Evolutionary conservation across 2,888 invertebrate species (phyloP), one percentile per base, ranked within the genome.

Genomic region (Athalia rosae): DNA sequence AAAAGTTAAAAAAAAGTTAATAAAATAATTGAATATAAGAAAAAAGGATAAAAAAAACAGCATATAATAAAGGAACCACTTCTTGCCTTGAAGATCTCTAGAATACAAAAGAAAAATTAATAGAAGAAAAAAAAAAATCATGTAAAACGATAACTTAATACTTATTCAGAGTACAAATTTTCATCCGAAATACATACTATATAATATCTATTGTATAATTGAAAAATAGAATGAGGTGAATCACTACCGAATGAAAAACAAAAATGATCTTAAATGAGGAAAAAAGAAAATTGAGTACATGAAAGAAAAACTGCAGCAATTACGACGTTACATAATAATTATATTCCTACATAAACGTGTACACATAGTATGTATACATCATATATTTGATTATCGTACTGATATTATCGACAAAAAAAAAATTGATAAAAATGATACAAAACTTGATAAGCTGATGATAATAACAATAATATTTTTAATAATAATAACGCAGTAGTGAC

Each of bases 81-180:
- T 89, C 88, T 89, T 89, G 89, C 89, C 89, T 89, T 89, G 86
- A 89, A 87, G 89, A 89, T 89, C 89, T 89, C 89, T 89, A 88
- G 83, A 77, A 73, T 78, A 13, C 15, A 80, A 82, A 83, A 47
- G 47, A 67, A 76, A 13, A 53, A 8, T 43, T 73, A 73, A 53
- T 28, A 56, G 76, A 67, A 67, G 63, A 76, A 64, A 76, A 78
- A 80, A 69, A 76, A 62, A 73, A 69, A 64, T 73, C 64, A 79
- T 69, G 79, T 66, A 71, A 59, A 59, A 76, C 58, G 58, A 78
- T 80, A 81, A 77, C 28, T 28, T 28, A 76, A 79, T 82, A 83
- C 84, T 80, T 80, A 85, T 86, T 78, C 81, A 84, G 82, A 89
- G 88, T 89, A 89, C 89, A 89, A 89, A 89, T 88, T 87, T 85